Evolutionary conservation across 1,140 invertebrate species (phyloP), one percentile per base, ranked within the genome.

Genomic region (Calephelis nemesis): DNA sequence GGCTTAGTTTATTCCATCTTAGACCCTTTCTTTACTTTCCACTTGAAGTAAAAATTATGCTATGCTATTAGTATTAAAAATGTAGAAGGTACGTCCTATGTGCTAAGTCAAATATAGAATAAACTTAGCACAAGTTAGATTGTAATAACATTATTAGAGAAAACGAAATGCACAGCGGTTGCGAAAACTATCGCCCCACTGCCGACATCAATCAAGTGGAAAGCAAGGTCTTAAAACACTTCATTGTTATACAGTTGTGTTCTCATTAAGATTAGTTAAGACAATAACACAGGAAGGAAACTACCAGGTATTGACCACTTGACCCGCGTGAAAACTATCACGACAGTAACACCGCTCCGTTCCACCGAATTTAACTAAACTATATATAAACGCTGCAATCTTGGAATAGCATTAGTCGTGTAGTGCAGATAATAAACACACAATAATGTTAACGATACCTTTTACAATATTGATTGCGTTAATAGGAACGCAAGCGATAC

Each of bases 241-340:
- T 78, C 77, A 85, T 88, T 90, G 85, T 83, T 88, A 78, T 79
- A 67, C 76, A 72, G 82, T 83, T 71, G 72, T 79, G 88, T 88
- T 87, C 83, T 86, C 85, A 89, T 89, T 91, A 85, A 78, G 68
- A 82, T 70, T 83, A 86, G 81, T 88, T 80, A 82, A 89, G 83
- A 91, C 89, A 91, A 91, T 91, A 87, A 82, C 79, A 84, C 88
- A 90, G 88, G 89, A 91, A 90, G 89, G 83, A 85, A 86, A 89
- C 85, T 66, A 85, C 78, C 78, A 76, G 78, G 82, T 69, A 79
- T 75, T 75, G 72, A 68, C 77, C 68, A 58, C 77, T 74, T 77
- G 77, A 77, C 52, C 71, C 66, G 70, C 76, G 79, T 77, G 84
- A 88, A 87, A 90, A 91, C 84, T 90, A 88, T 87, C 85, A 82